Base-by-base conservation (phyloP, 2,797 vertebrate species). In the Siniperca scherzeri region DNA sequence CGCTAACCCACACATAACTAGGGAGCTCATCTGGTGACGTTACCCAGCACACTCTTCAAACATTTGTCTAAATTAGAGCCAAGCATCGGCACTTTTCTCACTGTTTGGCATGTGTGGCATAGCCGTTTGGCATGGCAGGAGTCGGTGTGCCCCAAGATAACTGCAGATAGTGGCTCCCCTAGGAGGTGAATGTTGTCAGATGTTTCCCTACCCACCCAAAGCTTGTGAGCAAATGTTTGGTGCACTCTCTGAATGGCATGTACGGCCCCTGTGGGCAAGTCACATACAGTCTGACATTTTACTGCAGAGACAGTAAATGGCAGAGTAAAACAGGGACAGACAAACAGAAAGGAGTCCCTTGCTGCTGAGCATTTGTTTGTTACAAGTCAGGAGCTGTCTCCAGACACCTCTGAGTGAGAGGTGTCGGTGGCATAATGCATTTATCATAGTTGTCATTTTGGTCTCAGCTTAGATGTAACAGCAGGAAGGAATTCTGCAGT, bases 171-270 rank as follows among this genome's bases (percentile, higher is more conserved):
- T 36, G 73, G 74, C 84, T 93, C 89, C 86, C 89, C n/a, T 53
- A 76, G 87, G 90, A 94, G 80, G 79, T 65, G 79, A 77, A 81
- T 69, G 83, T 81, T 87, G 89, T 95, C 89, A 89, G 89, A 94
- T 92, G 91, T 90, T 92, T 93, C 90, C 80, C 87, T 87, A 85
- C 85, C 79, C 90, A 85, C 87, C 90, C 87, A 85, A 86, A 90
- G 90, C 89, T 94, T 87, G 77, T 67, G 76, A 94, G 92, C 94
- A 95, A 95, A 95, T 95, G 94, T 92, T 93, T 89, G 72, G 84
- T 90, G 89, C 85, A 67, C 84, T 91, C 81, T 88, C 70, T 91
- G 86, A 94, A 95, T 94, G 92, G 90, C 90, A 88, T 90, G 81
- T 82, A 52, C 4, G 74, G 68, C 78, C 89, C 93, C 92, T 48